Conservation (phyloP, 2,888 invertebrate species). For the Poecilus cupreus region DNA sequence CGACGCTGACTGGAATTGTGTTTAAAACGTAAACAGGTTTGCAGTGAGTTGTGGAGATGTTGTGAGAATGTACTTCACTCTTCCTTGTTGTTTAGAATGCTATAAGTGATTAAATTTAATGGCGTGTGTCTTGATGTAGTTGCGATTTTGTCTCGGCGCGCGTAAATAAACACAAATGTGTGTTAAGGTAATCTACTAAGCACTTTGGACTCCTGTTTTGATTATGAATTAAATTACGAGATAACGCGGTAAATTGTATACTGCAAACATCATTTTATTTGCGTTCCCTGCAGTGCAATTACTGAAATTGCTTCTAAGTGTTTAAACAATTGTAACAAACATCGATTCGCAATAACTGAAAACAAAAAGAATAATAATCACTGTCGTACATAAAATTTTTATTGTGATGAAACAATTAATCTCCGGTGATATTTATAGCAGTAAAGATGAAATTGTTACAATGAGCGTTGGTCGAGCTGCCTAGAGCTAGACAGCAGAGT, state of each 20-base stretch:
- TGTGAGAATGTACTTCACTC: constrained; percentile 12
- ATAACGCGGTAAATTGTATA: constrained; percentile 4
- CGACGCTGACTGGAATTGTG: background rate
- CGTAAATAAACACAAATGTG: constrained; percentile 20
- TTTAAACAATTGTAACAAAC: background rate
- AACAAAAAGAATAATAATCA: constrained; percentile 13
- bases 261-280: constrained; percentile 16
- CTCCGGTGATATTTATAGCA: background rate
- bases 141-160: constrained; percentile 19
- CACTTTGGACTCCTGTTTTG: background rate
- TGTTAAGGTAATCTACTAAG: background rate
- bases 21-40: constrained; percentile 32
- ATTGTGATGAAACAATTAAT: constrained; percentile 37
- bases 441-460: constrained; percentile 22
- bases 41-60: constrained; percentile 12
- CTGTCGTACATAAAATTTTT: constrained; percentile 17
- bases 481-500: background rate
- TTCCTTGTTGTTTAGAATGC: constrained; percentile 1
- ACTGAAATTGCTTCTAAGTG: background rate
- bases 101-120: constrained; percentile 38
- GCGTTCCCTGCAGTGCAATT: background rate
- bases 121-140: constrained; percentile 37
- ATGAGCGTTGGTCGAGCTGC: background rate
- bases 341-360: constrained; percentile 6
- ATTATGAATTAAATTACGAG: constrained; percentile 27